Percentiles rank a stretch among this genome's conserved stretches.
Conservation (phyloP, 1,140 invertebrate genomes). For the Pogonognathellus flavescens region DNA sequence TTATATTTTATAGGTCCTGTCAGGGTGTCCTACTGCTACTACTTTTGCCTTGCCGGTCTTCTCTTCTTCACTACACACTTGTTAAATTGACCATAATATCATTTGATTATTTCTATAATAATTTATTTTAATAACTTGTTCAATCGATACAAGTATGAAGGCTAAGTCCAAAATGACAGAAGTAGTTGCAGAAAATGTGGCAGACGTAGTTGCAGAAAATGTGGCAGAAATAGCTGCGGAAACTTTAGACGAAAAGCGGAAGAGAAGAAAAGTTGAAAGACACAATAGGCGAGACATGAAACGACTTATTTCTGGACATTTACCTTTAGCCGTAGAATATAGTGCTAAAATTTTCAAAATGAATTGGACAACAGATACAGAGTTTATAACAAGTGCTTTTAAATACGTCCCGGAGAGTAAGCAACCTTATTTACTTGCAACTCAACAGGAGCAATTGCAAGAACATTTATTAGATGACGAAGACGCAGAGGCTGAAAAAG, state of each 20-base stretch:
- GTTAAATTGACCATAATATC: too few species aligned
- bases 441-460: conserved; percentile 56
- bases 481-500: conserved; percentile 37
- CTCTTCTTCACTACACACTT: too few species aligned
- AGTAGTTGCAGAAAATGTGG: too few species aligned
- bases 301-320: conserved; percentile 14
- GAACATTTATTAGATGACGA: conserved; percentile 59
- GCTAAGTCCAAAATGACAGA: too few species aligned
- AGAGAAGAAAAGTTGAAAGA: conserved; percentile 18
- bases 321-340: neutral
- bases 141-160: too few species aligned
- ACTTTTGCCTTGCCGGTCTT: too few species aligned
- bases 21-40: too few species aligned
- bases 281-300: neutral
- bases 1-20: too few species aligned
- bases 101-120: too few species aligned
- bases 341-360: neutral
- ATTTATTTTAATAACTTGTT: too few species aligned
- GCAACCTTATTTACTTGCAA: conserved; percentile 4
- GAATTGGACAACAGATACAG: conserved; percentile 6
- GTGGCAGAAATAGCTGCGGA: neutral
- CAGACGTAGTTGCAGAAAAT: neutral
- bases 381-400: conserved; percentile 55
- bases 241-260: neutral
- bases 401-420: conserved; percentile 30